Percentiles rank a stretch among this genome's conserved stretches.
phyloP scores from a whole-genome alignment of 2,888 invertebrate species.

The Augiades crinisus region DNA sequence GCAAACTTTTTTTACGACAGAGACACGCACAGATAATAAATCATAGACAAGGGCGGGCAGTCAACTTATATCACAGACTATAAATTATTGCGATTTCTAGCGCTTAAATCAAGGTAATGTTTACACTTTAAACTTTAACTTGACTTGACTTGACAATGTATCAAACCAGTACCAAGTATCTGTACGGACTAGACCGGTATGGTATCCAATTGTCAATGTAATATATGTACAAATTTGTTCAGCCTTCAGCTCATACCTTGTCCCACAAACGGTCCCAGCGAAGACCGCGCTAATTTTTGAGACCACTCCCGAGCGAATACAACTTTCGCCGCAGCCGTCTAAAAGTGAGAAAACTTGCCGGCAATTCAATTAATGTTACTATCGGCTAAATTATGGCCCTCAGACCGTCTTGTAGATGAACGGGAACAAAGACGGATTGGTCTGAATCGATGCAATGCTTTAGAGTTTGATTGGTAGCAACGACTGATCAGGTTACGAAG shows the following conservation, averaged over 20 bases:
- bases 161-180: too few relatives aligned
- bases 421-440: slow-evolving; percentile 10
- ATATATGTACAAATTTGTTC: too few relatives aligned
- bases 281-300: slow-evolving; percentile 42
- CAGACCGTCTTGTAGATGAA: slow-evolving; percentile 20
- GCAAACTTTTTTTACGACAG: too few relatives aligned
- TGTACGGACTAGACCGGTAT: too few relatives aligned
- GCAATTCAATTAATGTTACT: slow-evolving; percentile 32
- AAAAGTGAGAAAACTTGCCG: slow-evolving; percentile 29
- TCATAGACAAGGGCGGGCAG: too few relatives aligned
- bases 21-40: too few relatives aligned
- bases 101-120: too few relatives aligned
- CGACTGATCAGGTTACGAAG: neutral
- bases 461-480: slow-evolving; percentile 9
- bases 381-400: slow-evolving; percentile 27
- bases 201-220: too few relatives aligned
- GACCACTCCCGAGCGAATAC: slow-evolving; percentile 37
- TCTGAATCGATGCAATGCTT: neutral
- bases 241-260: slow-evolving; percentile 28
- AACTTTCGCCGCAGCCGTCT: slow-evolving; percentile 30
- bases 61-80: too few relatives aligned
- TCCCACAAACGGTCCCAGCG: slow-evolving; percentile 12
- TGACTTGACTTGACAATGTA: too few relatives aligned
- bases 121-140: too few relatives aligned
- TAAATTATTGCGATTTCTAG: too few relatives aligned